Conservation (phyloP, 2,113 vertebrate species). For the Baryphthengus martii region DNA sequence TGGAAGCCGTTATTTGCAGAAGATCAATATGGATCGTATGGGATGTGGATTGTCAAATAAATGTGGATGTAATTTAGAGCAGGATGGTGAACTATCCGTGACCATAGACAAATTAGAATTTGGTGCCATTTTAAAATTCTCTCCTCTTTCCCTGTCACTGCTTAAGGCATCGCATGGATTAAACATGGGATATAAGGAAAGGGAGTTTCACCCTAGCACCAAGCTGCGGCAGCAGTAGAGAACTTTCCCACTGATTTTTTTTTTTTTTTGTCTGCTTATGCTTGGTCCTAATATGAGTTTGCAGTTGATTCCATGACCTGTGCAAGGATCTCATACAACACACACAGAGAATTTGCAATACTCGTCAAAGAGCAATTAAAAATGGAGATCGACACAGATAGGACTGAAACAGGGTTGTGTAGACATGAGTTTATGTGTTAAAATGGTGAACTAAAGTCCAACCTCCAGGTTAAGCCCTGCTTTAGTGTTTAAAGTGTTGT, state of each 20-base stretch:
- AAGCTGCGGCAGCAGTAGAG: neutral
- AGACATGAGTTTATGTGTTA: neutral
- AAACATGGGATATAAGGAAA: neutral
- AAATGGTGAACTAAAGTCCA: neutral
- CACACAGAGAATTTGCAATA: neutral
- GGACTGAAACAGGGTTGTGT: neutral
- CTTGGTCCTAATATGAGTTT: neutral
- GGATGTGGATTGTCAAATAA: neutral
- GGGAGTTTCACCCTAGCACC: neutral
- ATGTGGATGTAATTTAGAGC: neutral
- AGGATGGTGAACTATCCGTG: neutral
- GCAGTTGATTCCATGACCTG: neutral
- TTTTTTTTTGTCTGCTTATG: neutral
- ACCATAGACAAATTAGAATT: neutral
- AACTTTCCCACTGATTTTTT: neutral
- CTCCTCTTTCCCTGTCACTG: neutral
- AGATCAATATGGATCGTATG: neutral
- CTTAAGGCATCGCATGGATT: neutral
- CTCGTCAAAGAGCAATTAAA: neutral
- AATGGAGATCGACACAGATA: neutral
- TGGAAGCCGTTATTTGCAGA: neutral
- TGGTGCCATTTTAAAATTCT: neutral
- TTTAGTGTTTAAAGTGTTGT: neutral
- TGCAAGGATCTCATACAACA: neutral
- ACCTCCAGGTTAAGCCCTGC: accelerated